These are phyloP conservation scores for Microtus oregoni DNA, from an alignment of 2,113 vertebrate genomes.

Conservation along the genomic window DNA sequence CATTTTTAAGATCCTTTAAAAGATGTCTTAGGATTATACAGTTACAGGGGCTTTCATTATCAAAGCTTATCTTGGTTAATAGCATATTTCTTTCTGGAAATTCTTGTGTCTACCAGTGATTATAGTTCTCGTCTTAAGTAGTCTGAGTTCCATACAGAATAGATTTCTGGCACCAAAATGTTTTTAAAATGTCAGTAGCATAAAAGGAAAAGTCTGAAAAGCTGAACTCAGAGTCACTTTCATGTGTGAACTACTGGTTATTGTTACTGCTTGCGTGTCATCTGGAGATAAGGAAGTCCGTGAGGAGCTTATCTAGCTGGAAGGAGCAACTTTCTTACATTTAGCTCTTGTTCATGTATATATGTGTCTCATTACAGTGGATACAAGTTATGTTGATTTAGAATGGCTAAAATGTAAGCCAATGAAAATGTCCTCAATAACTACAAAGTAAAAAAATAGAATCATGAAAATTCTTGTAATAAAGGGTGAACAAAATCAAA, in stretches of 20 bases:
- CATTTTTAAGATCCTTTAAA: slow-evolving; percentile 56
- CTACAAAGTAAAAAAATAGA: slow-evolving; percentile 32
- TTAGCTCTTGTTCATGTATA: slow-evolving; percentile 11
- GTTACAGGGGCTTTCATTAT: slow-evolving; percentile 39
- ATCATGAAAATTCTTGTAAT: slow-evolving; percentile 23
- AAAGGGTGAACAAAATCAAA: slow-evolving; percentile 6
- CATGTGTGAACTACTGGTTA: not conserved
- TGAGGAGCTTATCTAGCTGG: slow-evolving; percentile 10
- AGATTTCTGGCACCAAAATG: slow-evolving; percentile 55
- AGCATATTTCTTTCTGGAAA: slow-evolving; percentile 59
- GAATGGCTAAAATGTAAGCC: slow-evolving; percentile 41
- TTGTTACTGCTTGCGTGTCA: not conserved
- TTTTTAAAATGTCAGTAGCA: slow-evolving; percentile 14
- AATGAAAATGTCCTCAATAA: slow-evolving; percentile 45
- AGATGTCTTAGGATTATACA: slow-evolving; percentile 28
- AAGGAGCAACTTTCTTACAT: not conserved
- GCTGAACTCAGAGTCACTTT: not conserved
- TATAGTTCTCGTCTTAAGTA: slow-evolving; percentile 54
- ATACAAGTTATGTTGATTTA: slow-evolving; percentile 24
- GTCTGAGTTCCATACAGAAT: slow-evolving; percentile 31
- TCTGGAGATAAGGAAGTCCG: slow-evolving; percentile 45
- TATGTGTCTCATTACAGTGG: not conserved
- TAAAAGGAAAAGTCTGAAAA: slow-evolving; percentile 17
- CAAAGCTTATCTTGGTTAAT: slow-evolving; percentile 37
- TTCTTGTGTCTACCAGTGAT: slow-evolving; percentile 3